Evolutionary conservation across 35 echinoderm and acorn worm species (phyloP).

Genomic region (Holothuria glaberrima): DNA sequence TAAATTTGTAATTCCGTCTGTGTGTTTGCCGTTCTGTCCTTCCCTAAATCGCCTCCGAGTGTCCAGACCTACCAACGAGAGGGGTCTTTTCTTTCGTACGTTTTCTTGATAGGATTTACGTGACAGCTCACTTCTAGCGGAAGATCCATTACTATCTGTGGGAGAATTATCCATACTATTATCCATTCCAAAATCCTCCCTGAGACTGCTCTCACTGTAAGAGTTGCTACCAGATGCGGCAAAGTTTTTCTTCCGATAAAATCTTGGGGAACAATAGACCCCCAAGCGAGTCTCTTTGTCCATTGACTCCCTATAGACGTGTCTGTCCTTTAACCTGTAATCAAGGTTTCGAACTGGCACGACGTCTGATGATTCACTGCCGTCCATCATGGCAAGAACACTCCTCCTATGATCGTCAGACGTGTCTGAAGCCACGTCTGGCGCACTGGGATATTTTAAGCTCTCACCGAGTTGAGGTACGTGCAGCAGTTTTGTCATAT

Average conservation of each 20-base stretch:
- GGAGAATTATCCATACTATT: constrained; percentile 44
- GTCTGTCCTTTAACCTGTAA: constrained; percentile 30
- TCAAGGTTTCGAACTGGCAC: neutral
- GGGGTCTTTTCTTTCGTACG: constrained; percentile 37
- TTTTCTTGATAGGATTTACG: constrained; percentile 42
- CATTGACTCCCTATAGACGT: neutral
- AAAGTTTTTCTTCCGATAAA: constrained; percentile 51
- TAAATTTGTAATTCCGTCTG: constrained; percentile 41
- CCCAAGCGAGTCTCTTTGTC: constrained; percentile 26
- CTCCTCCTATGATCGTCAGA: neutral
- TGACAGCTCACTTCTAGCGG: constrained; percentile 44
- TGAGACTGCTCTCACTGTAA: neutral
- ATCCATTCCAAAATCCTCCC: neutral
- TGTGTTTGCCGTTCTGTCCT: neutral
- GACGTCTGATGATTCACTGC: neutral
- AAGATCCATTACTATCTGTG: constrained; percentile 53
- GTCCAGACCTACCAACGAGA: constrained; percentile 51
- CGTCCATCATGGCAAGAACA: neutral
- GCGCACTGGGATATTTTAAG: constrained; percentile 42
- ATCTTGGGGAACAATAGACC: constrained; percentile 54
- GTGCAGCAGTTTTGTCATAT: constrained; percentile 20
- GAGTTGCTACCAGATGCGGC: neutral
- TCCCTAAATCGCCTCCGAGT: constrained; percentile 7
- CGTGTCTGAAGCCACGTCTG: neutral
- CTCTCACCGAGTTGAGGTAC: neutral